phyloP scores from a whole-genome alignment of 1,140 invertebrate genomes.

The Colletes gigas region DNA sequence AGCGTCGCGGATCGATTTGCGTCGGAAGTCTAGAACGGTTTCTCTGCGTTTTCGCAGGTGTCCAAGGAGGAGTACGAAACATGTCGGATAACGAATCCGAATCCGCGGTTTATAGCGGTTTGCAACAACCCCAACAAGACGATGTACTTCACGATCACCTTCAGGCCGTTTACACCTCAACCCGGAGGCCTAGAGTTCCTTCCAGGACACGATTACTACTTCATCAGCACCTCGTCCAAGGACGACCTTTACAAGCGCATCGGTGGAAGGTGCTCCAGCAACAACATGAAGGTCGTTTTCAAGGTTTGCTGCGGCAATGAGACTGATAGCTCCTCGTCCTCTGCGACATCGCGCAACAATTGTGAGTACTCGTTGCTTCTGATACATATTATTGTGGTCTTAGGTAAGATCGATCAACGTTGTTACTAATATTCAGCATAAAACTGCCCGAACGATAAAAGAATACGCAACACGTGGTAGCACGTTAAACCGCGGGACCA shows the following conservation, averaged over 20 bases:
- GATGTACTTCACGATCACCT: constrained; percentile 98
- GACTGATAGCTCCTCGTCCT: constrained; percentile 73
- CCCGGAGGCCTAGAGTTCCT: constrained; percentile 96
- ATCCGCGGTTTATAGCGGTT: constrained; percentile 95
- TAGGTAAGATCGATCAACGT: no score
- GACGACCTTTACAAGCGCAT: constrained; percentile 94
- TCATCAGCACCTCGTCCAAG: constrained; percentile 96
- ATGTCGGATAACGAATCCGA: constrained; percentile 96
- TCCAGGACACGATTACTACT: constrained; percentile 97
- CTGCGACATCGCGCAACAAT: constrained; percentile 79
- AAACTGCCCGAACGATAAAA: no score
- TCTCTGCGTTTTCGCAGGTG: constrained; percentile 80
- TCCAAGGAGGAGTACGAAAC: constrained; percentile 98
- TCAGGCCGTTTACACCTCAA: constrained; percentile 97
- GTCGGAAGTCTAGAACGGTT: not conserved
- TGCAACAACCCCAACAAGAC: constrained; percentile 97
- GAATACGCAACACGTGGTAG: no score
- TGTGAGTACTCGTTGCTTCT: constrained; percentile 70
- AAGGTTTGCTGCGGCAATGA: constrained; percentile 92
- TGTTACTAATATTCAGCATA: no score
- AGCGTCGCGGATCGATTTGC: constrained; percentile 42
- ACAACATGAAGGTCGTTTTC: constrained; percentile 98
- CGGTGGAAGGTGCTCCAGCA: constrained; percentile 92
- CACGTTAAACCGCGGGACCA: not conserved
- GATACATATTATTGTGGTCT: no score